Evolutionary conservation across 2,797 vertebrate species (phyloP), one percentile per base, ranked within the genome.

Genomic region (Masticophis lateralis): DNA sequence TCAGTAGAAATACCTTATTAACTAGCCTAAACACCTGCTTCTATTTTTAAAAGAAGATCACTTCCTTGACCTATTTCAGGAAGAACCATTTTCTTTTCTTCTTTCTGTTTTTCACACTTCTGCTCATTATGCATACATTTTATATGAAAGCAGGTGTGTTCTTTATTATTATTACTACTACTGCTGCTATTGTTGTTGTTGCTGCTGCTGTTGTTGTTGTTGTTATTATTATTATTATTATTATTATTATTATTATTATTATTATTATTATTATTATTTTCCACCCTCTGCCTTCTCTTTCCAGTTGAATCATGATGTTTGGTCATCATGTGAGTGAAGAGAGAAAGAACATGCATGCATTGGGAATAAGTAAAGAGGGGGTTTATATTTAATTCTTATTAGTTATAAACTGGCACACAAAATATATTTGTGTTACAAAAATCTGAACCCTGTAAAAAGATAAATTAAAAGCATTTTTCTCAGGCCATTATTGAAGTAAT

Each of bases 221-320:
- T n/a, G n/a, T 47, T 47, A 47, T 47, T 47, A 47, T 51, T 51
- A 51, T 51, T 51, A 7, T 51, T 51, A 51, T 7, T 51, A 7
- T 51, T 51, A 51, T 51, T 51, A 7, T 51, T 51, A 51, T 51
- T 51, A 7, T 51, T 51, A 51, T 51, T 51, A 7, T 51, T 51
- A 51, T 51, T 51, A 7, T 8, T 51, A 51, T 8, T 51, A 7
- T 51, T 51, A 51, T 51, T 51, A 51, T 51, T 51, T n/a, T 18
- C 10, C 22, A 53, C 28, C 14, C n/a, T 69, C n/a, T 16, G 7
- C n/a, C 2, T 69, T 69, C 63, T 56, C 20, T 18, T 95, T 95
- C 90, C 89, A 94, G 94, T 94, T 94, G 83, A 95, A 90, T 96
- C 94, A 94, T 95, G 94, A 55, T 88, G 88, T 95, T 94, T 94